Conservation (phyloP, 35 echinoderm and acorn worm species). For the Patiria miniata region DNA sequence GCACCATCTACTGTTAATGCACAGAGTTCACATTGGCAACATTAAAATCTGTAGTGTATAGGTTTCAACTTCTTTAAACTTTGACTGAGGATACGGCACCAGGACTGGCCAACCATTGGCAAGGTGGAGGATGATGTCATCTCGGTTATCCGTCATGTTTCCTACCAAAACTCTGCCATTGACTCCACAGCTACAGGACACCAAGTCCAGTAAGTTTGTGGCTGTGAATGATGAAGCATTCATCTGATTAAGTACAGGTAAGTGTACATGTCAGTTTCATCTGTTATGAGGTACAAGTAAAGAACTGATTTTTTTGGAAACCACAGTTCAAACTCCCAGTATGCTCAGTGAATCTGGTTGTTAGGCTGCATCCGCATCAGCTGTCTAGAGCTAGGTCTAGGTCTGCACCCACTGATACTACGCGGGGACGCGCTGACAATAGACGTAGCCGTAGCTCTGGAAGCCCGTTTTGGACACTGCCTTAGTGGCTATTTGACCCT, state of each 20-base stretch:
- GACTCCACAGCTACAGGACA: background rate
- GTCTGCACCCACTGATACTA: too few species aligned
- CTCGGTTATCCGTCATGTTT: background rate
- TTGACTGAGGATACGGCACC: conserved; percentile 74
- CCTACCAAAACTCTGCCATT: conserved; percentile 22
- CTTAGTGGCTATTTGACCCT: too few species aligned
- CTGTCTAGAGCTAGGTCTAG: too few species aligned
- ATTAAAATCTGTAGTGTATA: background rate
- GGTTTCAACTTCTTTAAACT: background rate
- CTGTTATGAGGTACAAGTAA: background rate
- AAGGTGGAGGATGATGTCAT: conserved; percentile 44
- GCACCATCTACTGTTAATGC: too few species aligned
- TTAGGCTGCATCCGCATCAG: too few species aligned
- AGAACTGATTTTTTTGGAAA: too few species aligned
- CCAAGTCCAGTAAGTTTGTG: conserved; percentile 41
- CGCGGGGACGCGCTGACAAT: too few species aligned
- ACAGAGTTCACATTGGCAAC: background rate
- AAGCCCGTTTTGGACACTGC: too few species aligned
- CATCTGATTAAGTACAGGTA: background rate
- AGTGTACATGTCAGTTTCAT: background rate
- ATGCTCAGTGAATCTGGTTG: too few species aligned
- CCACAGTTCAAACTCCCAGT: too few species aligned
- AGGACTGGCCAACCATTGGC: conserved; percentile 51
- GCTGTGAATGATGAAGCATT: conserved; percentile 14
- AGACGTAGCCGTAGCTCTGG: too few species aligned